These are phyloP conservation scores for Dendrolimus houi DNA, from an alignment of 2,888 invertebrate genomes.

Conservation along the genomic window DNA sequence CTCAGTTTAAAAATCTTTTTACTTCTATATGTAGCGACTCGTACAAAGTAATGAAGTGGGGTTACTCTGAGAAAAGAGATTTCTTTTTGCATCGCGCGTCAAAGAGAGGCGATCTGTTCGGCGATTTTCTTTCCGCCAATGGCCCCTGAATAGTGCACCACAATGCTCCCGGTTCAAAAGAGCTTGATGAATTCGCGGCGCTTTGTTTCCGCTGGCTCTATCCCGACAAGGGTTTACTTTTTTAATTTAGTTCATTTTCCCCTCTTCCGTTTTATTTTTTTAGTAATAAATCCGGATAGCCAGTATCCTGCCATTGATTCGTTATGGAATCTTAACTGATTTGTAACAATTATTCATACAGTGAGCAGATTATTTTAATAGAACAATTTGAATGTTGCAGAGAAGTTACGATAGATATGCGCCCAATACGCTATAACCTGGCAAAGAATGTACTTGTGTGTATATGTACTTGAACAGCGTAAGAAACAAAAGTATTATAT, in stretches of 20 bases:
- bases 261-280: constrained; percentile 51
- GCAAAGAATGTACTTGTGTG: no score
- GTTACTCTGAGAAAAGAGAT: constrained; percentile 46
- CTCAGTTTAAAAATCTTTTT: constrained; percentile 39
- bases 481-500: no score
- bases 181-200: constrained; percentile 69
- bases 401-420: no score
- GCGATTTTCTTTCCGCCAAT: constrained; percentile 65
- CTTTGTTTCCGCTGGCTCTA: constrained; percentile 71
- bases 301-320: constrained; percentile 25
- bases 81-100: constrained; percentile 61
- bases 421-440: no score
- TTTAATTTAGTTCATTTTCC: constrained; percentile 70
- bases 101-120: constrained; percentile 66
- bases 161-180: constrained; percentile 68
- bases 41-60: constrained; percentile 60
- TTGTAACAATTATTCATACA: no score
- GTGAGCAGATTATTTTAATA: no score
- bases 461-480: no score
- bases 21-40: constrained; percentile 44
- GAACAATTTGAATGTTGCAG: no score
- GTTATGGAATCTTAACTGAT: not conserved
- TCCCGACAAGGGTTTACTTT: constrained; percentile 70
- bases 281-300: constrained; percentile 60
- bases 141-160: constrained; percentile 58